A percentile compares a stretch with the other conserved stretches of the same genome.
These are phyloP conservation scores for Nomada fabriciana DNA, from an alignment of 2,888 invertebrate genomes.

Conservation along the genomic window DNA sequence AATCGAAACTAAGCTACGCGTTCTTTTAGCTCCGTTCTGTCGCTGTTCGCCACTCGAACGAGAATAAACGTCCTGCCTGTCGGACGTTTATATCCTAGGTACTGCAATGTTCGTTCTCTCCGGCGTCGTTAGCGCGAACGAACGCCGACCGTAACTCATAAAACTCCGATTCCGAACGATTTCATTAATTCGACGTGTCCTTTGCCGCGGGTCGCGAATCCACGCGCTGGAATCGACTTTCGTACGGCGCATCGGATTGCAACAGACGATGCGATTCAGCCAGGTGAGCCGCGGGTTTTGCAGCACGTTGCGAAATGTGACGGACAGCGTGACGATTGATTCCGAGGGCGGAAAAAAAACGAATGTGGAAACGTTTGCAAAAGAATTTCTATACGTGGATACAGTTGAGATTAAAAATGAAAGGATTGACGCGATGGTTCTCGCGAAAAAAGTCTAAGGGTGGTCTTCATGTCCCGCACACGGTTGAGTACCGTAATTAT, in stretches of 20 bases:
- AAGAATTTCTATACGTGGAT: too few species aligned
- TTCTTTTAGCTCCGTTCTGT: background rate
- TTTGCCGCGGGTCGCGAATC: background rate
- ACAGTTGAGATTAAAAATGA: too few species aligned
- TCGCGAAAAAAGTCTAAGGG: background rate
- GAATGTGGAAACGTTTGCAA: too few species aligned
- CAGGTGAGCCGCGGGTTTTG: background rate
- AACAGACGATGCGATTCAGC: slow-evolving; percentile 17
- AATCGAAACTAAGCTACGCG: slow-evolving; percentile 46
- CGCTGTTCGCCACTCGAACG: slow-evolving; percentile 11
- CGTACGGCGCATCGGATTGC: slow-evolving; percentile 15
- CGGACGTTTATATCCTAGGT: slow-evolving; percentile 22
- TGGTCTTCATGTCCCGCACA: background rate
- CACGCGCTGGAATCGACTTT: background rate
- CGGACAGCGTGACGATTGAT: slow-evolving; percentile 13
- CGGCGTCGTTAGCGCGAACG: background rate
- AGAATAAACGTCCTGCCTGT: background rate
- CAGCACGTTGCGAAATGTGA: background rate
- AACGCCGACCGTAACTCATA: slow-evolving; percentile 3
- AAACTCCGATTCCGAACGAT: slow-evolving; percentile 15
- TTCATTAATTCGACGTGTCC: background rate
- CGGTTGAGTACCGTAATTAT: background rate
- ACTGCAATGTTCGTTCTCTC: slow-evolving; percentile 20
- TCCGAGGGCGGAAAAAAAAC: slow-evolving; percentile 2
- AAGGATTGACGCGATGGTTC: too few species aligned